Conservation (phyloP, 2,888 invertebrate species). For the Papilio protenor region DNA sequence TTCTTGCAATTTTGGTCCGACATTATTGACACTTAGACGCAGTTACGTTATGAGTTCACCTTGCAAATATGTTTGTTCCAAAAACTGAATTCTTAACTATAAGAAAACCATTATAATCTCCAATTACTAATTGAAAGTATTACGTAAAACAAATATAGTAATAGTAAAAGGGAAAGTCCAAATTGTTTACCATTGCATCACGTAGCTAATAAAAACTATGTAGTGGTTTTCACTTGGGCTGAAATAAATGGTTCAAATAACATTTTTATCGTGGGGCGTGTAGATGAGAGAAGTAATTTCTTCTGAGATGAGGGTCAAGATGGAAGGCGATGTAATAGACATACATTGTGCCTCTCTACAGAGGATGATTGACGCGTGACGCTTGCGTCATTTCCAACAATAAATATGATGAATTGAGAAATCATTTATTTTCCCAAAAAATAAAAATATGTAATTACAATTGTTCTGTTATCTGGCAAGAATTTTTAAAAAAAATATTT, state of each 20-base stretch:
- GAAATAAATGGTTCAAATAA: conserved; percentile 30
- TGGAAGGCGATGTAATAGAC: conserved; percentile 41
- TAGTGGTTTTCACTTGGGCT: conserved; percentile 19
- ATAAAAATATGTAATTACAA: neutral
- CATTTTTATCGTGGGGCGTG: conserved; percentile 25
- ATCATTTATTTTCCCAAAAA: neutral
- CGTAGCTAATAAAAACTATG: conserved; percentile 20
- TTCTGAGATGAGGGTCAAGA: conserved; percentile 43
- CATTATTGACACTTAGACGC: too few species aligned
- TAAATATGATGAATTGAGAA: conserved; percentile 12
- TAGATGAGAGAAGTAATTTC: conserved; percentile 41
- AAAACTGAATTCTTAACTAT: too few species aligned
- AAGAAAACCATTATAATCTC: too few species aligned
- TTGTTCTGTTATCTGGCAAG: neutral
- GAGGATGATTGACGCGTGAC: conserved; percentile 20
- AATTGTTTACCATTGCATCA: conserved; percentile 7
- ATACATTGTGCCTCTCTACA: conserved; percentile 24
- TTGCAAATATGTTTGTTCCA: too few species aligned
- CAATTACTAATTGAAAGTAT: neutral
- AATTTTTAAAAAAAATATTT: neutral
- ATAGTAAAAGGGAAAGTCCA: neutral
- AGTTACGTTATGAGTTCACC: too few species aligned
- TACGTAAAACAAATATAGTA: neutral
- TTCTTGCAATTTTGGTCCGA: too few species aligned
- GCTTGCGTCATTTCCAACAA: neutral